Evolutionary conservation across 2,113 vertebrate species (phyloP).

Genomic region (Sorex araneus): DNA sequence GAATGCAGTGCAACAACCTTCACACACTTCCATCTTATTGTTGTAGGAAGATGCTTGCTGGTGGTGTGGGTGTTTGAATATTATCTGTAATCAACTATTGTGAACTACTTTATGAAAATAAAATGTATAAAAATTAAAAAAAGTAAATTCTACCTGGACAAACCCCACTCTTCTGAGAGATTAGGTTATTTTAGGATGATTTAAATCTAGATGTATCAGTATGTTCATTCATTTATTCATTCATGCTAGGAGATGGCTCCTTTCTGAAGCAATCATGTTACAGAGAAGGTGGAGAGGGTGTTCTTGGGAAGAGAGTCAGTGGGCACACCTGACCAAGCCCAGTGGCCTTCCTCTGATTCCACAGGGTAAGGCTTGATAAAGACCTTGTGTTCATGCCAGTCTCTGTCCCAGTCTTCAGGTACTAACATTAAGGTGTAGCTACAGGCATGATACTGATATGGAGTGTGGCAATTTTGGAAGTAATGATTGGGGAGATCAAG

Average conservation of each 20-base stretch:
- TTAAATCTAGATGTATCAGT: conserved; percentile 4
- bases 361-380: neutral
- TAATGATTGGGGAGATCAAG: conserved; percentile 29
- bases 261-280: neutral
- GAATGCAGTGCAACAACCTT: too few relatives aligned
- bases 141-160: too few relatives aligned
- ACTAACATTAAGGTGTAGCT: neutral
- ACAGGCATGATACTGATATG: neutral
- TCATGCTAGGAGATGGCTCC: conserved; percentile 14
- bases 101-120: too few relatives aligned
- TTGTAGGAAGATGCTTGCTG: too few relatives aligned
- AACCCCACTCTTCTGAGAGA: too few relatives aligned
- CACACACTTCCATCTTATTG: too few relatives aligned
- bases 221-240: neutral
- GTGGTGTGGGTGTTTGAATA: too few relatives aligned
- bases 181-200: neutral
- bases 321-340: neutral
- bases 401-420: neutral
- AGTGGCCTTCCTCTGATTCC: neutral
- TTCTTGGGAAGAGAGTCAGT: neutral
- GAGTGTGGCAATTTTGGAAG: neutral
- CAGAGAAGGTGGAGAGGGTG: neutral
- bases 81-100: too few relatives aligned
- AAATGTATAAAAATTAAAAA: too few relatives aligned
- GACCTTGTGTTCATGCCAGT: neutral